Percentiles rank a stretch among this genome's conserved stretches.
phyloP scores from a whole-genome alignment of 2,113 vertebrate genomes.

The Pterocles burchelli region DNA sequence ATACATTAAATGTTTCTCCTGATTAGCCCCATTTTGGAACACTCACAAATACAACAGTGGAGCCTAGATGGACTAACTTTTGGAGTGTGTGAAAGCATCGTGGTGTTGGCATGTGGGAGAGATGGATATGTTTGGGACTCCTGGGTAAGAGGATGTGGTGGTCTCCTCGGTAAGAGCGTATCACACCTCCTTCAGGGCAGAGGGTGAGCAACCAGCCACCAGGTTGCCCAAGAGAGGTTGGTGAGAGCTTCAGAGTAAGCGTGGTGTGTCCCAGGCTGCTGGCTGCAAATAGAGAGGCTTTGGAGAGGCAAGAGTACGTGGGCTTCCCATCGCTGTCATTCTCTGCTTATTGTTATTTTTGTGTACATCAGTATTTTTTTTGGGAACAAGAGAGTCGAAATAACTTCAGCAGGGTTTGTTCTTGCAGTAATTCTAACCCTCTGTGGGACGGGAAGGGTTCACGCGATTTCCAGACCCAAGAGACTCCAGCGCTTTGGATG shows the following conservation, averaged over 20 bases:
- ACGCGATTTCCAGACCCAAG: background rate
- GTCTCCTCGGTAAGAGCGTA: background rate
- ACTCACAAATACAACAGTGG: background rate
- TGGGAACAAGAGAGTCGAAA: background rate
- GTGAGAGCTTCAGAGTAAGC: background rate
- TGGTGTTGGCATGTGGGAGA: background rate
- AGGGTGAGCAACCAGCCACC: background rate
- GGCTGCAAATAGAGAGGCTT: background rate
- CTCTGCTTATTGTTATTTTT: constrained; percentile 4
- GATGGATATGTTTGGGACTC: background rate
- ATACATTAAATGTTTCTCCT: background rate
- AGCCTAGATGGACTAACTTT: background rate
- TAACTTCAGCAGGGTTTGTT: background rate
- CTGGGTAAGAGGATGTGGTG: background rate
- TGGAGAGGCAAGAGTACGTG: background rate
- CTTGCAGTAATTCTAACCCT: background rate
- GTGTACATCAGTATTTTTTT: background rate
- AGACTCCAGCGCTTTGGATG: background rate
- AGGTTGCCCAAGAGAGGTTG: background rate
- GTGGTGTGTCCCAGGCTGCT: background rate
- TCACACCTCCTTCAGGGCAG: background rate
- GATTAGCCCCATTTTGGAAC: background rate
- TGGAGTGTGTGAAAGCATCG: background rate
- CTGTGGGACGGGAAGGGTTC: background rate
- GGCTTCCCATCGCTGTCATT: background rate